phyloP scores from a whole-genome alignment of 1,140 invertebrate species.

The Listronotus bonariensis region DNA sequence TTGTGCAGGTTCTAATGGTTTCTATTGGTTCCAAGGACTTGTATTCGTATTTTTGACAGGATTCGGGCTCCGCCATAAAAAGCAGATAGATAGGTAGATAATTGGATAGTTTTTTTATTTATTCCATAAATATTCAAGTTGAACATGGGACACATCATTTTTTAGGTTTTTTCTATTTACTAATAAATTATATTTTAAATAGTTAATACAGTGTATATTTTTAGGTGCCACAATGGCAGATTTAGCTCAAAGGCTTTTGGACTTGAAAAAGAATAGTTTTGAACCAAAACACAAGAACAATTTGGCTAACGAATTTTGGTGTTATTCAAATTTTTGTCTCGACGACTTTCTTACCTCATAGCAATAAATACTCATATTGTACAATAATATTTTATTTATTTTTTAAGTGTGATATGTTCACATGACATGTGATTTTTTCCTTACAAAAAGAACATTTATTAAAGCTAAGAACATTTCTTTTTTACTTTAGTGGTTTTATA shows the following conservation, averaged over 20 bases:
- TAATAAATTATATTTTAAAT: too few relatives aligned
- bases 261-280: constrained; percentile 71
- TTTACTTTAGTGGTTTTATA: not conserved
- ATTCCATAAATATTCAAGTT: too few relatives aligned
- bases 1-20: too few relatives aligned
- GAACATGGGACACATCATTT: too few relatives aligned
- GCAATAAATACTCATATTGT: constrained; percentile 30
- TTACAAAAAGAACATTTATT: constrained; percentile 6
- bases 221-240: constrained; percentile 77
- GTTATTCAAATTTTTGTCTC: constrained; percentile 83
- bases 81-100: too few relatives aligned
- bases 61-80: too few relatives aligned
- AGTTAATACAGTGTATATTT: constrained; percentile 41
- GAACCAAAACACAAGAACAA: constrained; percentile 84
- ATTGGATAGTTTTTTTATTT: too few relatives aligned
- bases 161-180: too few relatives aligned
- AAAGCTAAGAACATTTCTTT: not conserved
- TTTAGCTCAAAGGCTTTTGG: constrained; percentile 67
- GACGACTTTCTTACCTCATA: constrained; percentile 57
- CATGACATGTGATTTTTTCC: constrained; percentile 38
- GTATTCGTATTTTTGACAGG: too few relatives aligned
- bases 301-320: constrained; percentile 90
- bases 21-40: too few relatives aligned
- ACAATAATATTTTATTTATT: constrained; percentile 31
- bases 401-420: constrained; percentile 44